Percentiles rank a stretch among this genome's conserved stretches.
These are phyloP conservation scores for Adelognathus sp. DNA, from an alignment of 2,888 invertebrate species.

Conservation along the genomic window DNA sequence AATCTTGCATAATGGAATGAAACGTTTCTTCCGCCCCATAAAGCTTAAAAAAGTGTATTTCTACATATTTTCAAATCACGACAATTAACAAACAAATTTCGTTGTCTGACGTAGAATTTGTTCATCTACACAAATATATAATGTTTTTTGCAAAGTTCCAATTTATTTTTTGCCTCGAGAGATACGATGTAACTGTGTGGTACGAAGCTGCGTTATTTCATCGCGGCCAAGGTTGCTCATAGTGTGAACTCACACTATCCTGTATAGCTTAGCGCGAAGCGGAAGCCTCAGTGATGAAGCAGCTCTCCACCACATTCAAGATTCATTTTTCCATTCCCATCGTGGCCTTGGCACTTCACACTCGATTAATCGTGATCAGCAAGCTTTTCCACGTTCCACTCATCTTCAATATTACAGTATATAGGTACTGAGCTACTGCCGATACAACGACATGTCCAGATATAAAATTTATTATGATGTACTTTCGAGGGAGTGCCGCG, in stretches of 20 bases:
- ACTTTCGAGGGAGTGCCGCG: background rate
- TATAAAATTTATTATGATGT: background rate
- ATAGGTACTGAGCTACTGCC: constrained; percentile 48
- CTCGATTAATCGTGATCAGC: constrained; percentile 56
- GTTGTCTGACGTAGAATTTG: too few species aligned
- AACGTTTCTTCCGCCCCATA: background rate
- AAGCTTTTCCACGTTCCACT: constrained; percentile 53
- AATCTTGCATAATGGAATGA: constrained; percentile 9
- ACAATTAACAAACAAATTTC: too few species aligned
- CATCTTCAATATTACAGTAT: constrained; percentile 44
- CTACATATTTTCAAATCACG: too few species aligned
- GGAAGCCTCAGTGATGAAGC: constrained; percentile 27
- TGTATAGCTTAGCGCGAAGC: background rate
- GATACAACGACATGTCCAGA: constrained; percentile 12
- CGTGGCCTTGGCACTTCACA: constrained; percentile 60
- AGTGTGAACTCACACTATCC: constrained; percentile 32
- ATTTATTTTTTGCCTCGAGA: background rate
- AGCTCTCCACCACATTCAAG: constrained; percentile 52
- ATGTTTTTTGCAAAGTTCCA: background rate
- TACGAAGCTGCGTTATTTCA: constrained; percentile 22
- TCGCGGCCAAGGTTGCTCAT: constrained; percentile 34
- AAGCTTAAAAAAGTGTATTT: too few species aligned
- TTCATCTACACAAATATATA: too few species aligned
- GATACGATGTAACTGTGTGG: background rate
- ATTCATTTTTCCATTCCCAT: constrained; percentile 59